phyloP scores from a whole-genome alignment of 2,113 vertebrate species.

The Boleophthalmus pectinirostris region DNA sequence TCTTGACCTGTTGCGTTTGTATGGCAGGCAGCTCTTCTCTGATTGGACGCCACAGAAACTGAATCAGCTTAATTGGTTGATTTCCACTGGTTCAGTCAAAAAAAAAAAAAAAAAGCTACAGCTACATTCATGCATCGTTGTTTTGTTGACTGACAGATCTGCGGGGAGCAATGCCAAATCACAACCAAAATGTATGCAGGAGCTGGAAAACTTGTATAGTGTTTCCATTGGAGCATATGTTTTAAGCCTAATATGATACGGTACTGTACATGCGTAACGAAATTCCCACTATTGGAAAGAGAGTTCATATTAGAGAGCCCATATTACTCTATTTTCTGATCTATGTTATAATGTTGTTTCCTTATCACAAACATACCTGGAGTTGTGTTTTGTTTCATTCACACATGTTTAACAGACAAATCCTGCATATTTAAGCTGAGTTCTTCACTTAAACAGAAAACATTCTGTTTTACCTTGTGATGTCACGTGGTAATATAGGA shows the following conservation, averaged over 20 bases:
- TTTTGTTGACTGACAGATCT: slow-evolving; percentile 50
- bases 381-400: too few species aligned
- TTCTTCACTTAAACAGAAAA: too few species aligned
- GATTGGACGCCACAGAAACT: slow-evolving; percentile 56
- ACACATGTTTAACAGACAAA: too few species aligned
- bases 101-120: slow-evolving; percentile 14
- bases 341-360: too few species aligned
- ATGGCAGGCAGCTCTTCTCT: slow-evolving; percentile 44
- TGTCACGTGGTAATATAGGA: too few species aligned
- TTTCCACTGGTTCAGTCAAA: slow-evolving; percentile 29
- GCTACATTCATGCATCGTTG: slow-evolving; percentile 31
- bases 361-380: too few species aligned
- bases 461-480: too few species aligned
- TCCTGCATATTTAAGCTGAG: too few species aligned
- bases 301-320: background rate
- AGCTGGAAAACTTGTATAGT: background rate
- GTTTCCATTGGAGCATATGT: background rate
- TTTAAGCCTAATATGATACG: background rate
- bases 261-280: background rate
- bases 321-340: too few species aligned
- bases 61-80: slow-evolving; percentile 64
- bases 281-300: background rate
- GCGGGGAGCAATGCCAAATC: background rate
- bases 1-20: slow-evolving; percentile 54
- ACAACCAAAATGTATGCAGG: background rate